A percentile compares a stretch with the other conserved stretches of the same genome.
phyloP scores from a whole-genome alignment of 2,888 invertebrate species.

The Galerucella nymphaeae region DNA sequence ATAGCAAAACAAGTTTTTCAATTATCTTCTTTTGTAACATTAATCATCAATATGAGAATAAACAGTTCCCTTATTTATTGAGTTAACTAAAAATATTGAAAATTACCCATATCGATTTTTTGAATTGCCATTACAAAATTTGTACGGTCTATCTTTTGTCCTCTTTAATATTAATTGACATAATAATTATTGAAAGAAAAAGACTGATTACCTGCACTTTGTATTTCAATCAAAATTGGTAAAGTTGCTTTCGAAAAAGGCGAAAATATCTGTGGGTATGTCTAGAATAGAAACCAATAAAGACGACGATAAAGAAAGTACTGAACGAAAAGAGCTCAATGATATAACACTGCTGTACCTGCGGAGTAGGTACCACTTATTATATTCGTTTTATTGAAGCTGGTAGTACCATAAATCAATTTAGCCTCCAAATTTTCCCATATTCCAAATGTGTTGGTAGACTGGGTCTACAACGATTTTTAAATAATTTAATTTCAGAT shows the following conservation, averaged over 20 bases:
- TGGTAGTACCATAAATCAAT: too few species aligned
- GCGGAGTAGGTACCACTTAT: too few species aligned
- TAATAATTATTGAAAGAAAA: background rate
- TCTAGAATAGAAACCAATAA: too few species aligned
- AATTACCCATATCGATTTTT: conserved; percentile 6
- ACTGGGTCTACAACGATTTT: too few species aligned
- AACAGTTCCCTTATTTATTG: background rate
- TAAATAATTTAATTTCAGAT: conserved; percentile 29
- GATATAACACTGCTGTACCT: too few species aligned
- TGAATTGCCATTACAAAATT: background rate
- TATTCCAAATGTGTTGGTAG: too few species aligned
- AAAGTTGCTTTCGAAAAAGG: background rate
- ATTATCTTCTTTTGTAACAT: background rate
- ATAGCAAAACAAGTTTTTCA: background rate
- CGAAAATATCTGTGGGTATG: background rate
- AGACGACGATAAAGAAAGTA: too few species aligned
- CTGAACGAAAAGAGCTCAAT: too few species aligned
- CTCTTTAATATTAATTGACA: background rate
- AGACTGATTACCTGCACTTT: background rate
- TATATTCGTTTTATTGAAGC: too few species aligned
- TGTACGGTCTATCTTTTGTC: background rate
- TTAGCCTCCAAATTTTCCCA: too few species aligned
- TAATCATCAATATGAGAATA: background rate
- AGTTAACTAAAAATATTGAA: background rate
- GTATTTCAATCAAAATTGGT: background rate